Percentiles rank a stretch among this genome's conserved stretches.
Evolutionary conservation across 2,797 vertebrate genomes (phyloP).

Genomic region (Ctenochaetus hawaiiensis): DNA sequence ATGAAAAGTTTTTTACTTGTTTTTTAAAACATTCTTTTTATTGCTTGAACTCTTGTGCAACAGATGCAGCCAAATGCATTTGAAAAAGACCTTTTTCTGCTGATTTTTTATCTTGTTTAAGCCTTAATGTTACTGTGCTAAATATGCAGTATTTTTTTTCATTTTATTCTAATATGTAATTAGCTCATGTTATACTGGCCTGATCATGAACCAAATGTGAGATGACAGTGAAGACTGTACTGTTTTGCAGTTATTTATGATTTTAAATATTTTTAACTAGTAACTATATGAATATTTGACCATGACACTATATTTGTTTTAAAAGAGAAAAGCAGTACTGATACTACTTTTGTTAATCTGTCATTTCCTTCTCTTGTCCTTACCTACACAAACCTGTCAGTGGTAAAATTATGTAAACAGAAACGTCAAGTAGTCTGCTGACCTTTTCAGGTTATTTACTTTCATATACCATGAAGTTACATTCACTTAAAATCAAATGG

Average conservation of each 20-base stretch:
- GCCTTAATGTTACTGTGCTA: slow-evolving; percentile 11
- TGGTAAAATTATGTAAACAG: slow-evolving; percentile 25
- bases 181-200: not conserved
- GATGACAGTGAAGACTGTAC: slow-evolving; percentile 18
- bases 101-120: slow-evolving; percentile 3
- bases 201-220: slow-evolving; percentile 34
- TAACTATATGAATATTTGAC: slow-evolving; percentile 20
- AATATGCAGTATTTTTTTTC: slow-evolving; percentile 42
- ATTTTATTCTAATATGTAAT: slow-evolving; percentile 20
- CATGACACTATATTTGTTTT: slow-evolving; percentile 23
- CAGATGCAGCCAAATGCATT: slow-evolving; percentile 21
- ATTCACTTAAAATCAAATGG: slow-evolving; percentile 25
- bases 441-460: slow-evolving; percentile 31
- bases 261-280: slow-evolving; percentile 13
- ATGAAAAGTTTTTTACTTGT: not conserved
- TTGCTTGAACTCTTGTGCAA: slow-evolving; percentile 9
- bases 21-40: not conserved
- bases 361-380: not conserved
- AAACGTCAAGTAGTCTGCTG: slow-evolving; percentile 15
- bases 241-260: slow-evolving; percentile 54
- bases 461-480: slow-evolving; percentile 28
- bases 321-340: slow-evolving; percentile 28
- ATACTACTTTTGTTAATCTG: not conserved
- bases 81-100: not conserved
- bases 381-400: slow-evolving; percentile 23